Conservation (phyloP, 2,888 invertebrate species). For the Argyresthia goedartella region DNA sequence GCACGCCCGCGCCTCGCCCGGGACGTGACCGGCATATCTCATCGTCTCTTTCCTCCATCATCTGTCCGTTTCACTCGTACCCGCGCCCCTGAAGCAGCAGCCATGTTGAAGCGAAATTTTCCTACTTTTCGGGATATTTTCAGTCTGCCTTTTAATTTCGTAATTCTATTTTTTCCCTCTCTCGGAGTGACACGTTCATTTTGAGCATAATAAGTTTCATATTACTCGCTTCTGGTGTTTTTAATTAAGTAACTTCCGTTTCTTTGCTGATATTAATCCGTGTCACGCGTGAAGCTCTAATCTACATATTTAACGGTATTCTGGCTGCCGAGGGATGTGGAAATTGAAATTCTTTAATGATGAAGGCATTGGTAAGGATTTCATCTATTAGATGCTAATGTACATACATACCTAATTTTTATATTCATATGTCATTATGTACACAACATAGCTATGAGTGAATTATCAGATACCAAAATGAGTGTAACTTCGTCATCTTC, state of each 20-base stretch:
- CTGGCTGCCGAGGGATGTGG: slow-evolving; percentile 3
- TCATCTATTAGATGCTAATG: too few relatives aligned
- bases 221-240: background rate
- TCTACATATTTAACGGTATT: slow-evolving; percentile 9
- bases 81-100: slow-evolving; percentile 41
- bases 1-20: slow-evolving; percentile 65
- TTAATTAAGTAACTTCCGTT: background rate
- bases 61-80: slow-evolving; percentile 45
- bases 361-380: background rate
- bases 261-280: slow-evolving; percentile 7
- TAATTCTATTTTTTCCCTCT: slow-evolving; percentile 46
- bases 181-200: background rate
- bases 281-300: background rate
- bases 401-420: too few relatives aligned
- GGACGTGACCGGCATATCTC: slow-evolving; percentile 68
- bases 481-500: too few relatives aligned
- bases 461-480: too few relatives aligned
- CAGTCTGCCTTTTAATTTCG: slow-evolving; percentile 58
- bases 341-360: slow-evolving; percentile 7
- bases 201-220: background rate
- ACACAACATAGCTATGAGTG: too few relatives aligned
- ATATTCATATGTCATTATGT: too few relatives aligned
- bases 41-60: slow-evolving; percentile 59
- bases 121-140: slow-evolving; percentile 61
- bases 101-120: slow-evolving; percentile 63